Evolutionary conservation across 2,888 invertebrate genomes (phyloP).

Genomic region (Apamea crenata): DNA sequence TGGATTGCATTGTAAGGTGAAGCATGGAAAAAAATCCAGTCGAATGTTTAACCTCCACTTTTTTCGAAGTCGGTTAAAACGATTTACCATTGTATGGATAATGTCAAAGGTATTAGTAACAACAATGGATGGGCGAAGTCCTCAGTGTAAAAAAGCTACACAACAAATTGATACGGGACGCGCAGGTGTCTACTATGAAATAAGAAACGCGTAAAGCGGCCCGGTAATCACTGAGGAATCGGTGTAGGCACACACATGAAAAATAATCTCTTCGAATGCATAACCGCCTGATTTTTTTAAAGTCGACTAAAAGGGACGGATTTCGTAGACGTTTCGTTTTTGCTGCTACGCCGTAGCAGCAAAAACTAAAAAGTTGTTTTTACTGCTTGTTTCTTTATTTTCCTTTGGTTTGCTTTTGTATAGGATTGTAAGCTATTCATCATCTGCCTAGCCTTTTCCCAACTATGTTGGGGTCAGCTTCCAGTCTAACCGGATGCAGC

Average conservation of each 20-base stretch:
- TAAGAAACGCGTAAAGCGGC: not conserved
- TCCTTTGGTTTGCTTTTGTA: not conserved
- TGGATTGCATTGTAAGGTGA: not conserved
- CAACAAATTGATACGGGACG: not conserved
- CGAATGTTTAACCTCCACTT: not conserved
- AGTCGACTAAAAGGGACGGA: not conserved
- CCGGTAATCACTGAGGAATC: not conserved
- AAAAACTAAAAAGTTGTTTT: too few species aligned
- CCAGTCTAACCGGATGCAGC: too few species aligned
- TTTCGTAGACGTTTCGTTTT: too few species aligned
- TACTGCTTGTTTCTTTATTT: not conserved
- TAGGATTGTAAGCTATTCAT: not conserved
- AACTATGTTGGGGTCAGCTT: too few species aligned
- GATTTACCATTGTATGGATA: not conserved
- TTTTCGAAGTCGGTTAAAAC: not conserved
- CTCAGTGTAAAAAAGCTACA: not conserved
- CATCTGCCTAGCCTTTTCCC: too few species aligned
- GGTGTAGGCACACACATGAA: not conserved
- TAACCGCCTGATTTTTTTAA: not conserved
- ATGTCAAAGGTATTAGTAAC: not conserved
- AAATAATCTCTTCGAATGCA: not conserved
- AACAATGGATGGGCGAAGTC: not conserved
- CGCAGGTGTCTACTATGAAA: not conserved
- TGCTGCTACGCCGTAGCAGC: slow-evolving; percentile 15
- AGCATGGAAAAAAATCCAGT: not conserved